These are phyloP conservation scores for Furcifer pardalis DNA, from an alignment of 2,797 vertebrate species.

Conservation along the genomic window DNA sequence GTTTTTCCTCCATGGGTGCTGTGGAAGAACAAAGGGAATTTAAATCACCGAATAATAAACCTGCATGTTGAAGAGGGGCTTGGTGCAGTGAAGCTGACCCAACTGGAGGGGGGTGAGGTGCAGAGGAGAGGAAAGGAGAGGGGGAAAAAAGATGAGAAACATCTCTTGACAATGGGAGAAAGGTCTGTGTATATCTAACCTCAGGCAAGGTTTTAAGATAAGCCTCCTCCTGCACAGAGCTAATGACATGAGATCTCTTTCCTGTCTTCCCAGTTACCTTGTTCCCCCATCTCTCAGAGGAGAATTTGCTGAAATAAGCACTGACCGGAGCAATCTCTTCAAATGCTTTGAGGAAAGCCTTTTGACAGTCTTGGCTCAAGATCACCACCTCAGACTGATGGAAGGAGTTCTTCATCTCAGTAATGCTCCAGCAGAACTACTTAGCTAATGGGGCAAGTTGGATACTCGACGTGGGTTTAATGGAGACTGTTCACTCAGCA, in stretches of 20 bases:
- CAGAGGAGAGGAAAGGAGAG: too few species aligned
- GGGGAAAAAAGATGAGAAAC: background rate
- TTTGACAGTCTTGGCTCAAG: constrained; percentile 14
- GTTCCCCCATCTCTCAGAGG: constrained; percentile 9
- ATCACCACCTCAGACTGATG: constrained; percentile 53
- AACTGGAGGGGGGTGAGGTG: background rate
- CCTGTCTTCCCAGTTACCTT: background rate
- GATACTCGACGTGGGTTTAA: constrained; percentile 47
- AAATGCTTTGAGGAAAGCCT: background rate
- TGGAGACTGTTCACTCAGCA: constrained; percentile 52
- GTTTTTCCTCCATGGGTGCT: constrained; percentile 7
- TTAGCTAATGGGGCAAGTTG: constrained; percentile 57
- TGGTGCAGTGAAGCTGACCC: constrained; percentile 1
- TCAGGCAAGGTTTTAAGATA: constrained; percentile 33
- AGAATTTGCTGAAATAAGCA: constrained; percentile 52
- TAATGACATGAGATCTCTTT: background rate
- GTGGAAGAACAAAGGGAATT: constrained; percentile 17
- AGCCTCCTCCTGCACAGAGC: constrained; percentile 13
- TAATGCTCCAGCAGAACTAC: constrained; percentile 61
- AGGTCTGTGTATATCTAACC: background rate
- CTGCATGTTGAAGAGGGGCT: background rate
- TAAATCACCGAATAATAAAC: constrained; percentile 21
- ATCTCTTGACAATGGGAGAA: background rate
- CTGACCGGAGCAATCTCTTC: constrained; percentile 32
- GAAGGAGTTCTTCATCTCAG: constrained; percentile 53